Conservation (phyloP, 2,797 vertebrate species). For the Dipus sagitta region DNA sequence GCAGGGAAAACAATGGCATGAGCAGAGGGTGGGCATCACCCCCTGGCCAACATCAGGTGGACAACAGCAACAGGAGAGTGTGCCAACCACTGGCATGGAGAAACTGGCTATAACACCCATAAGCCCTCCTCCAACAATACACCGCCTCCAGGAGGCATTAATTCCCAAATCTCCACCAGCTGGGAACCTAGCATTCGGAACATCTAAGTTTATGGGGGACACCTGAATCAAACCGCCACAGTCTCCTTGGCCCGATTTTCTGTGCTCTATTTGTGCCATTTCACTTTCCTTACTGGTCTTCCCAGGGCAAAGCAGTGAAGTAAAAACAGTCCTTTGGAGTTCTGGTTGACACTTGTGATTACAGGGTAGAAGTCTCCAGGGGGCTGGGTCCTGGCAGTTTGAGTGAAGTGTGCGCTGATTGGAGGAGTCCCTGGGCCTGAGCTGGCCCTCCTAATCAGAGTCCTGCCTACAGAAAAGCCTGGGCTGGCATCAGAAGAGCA, state of each 20-base stretch:
- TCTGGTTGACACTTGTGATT: slow-evolving; percentile 45
- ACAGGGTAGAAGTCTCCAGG: background rate
- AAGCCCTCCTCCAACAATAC: too few species aligned
- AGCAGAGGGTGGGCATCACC: too few species aligned
- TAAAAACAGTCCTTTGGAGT: background rate
- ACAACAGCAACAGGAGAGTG: too few species aligned
- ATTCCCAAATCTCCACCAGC: too few species aligned
- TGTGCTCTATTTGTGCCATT: background rate
- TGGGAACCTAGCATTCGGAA: too few species aligned
- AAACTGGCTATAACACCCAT: too few species aligned
- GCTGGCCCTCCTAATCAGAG: background rate
- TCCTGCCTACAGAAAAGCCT: slow-evolving; percentile 30
- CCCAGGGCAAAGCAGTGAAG: background rate
- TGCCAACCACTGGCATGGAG: too few species aligned
- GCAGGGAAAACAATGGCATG: too few species aligned
- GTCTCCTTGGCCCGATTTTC: background rate
- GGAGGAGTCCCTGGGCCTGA: background rate
- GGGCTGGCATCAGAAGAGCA: slow-evolving; percentile 44
- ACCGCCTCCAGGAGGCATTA: too few species aligned
- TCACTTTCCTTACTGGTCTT: background rate
- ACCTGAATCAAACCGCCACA: too few species aligned
- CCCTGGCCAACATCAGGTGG: too few species aligned
- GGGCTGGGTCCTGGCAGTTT: background rate
- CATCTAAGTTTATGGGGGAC: too few species aligned
- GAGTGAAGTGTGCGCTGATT: background rate